phyloP scores from a whole-genome alignment of 1,140 invertebrate genomes.

The Piezodorus guildinii region DNA sequence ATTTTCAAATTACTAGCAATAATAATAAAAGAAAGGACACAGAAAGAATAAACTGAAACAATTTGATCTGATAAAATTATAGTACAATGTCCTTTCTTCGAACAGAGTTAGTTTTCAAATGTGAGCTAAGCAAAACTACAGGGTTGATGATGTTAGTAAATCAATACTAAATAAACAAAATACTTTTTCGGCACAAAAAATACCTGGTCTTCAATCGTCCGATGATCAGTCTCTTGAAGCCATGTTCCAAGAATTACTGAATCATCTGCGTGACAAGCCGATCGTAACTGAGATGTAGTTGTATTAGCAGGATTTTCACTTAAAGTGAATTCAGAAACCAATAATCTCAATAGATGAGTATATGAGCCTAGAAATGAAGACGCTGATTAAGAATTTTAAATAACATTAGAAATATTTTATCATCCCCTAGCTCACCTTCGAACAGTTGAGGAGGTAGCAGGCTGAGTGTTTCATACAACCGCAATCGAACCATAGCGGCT shows the following conservation, averaged over 20 bases:
- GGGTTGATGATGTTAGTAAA: too few species aligned
- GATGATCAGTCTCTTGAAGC: slow-evolving; percentile 91
- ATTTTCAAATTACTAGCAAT: too few species aligned
- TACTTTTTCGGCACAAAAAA: not conserved
- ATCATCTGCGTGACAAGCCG: slow-evolving; percentile 82
- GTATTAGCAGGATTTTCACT: slow-evolving; percentile 91
- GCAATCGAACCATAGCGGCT: slow-evolving; percentile 78
- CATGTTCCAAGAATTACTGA: slow-evolving; percentile 75
- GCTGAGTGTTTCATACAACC: slow-evolving; percentile 81
- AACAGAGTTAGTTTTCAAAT: too few species aligned
- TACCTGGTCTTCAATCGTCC: slow-evolving; percentile 95
- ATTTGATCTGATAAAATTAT: too few species aligned
- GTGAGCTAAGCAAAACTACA: too few species aligned
- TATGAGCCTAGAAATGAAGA: slow-evolving; percentile 48
- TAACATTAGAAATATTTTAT: not conserved
- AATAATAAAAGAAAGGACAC: too few species aligned
- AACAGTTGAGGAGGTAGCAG: slow-evolving; percentile 71
- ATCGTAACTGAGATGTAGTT: slow-evolving; percentile 75
- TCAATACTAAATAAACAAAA: too few species aligned
- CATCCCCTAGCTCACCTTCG: slow-evolving; percentile 48
- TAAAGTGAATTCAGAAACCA: slow-evolving; percentile 95
- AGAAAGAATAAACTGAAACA: too few species aligned
- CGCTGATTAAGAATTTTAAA: not conserved
- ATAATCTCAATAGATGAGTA: slow-evolving; percentile 73
- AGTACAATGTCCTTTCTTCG: too few species aligned